Percentiles rank a stretch among this genome's conserved stretches.
Evolutionary conservation across 23 tunicate genomes (phyloP).

Genomic region (Ascidia mentula): DNA sequence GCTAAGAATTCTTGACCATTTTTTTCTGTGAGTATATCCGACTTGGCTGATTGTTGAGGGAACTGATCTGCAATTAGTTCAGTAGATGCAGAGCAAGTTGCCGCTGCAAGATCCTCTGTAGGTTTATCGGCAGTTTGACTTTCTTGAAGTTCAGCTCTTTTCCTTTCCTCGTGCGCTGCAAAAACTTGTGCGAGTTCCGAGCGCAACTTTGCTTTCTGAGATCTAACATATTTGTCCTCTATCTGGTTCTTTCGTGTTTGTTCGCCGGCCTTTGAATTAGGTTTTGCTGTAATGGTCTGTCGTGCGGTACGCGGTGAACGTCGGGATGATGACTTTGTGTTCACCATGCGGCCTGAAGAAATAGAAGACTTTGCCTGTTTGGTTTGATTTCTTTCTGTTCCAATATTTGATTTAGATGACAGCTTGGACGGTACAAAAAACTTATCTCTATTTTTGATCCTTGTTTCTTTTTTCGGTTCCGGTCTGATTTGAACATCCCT

Average conservation of each 20-base stretch:
- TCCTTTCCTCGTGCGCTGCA: neutral
- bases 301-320: slow-evolving; percentile 29
- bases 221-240: neutral
- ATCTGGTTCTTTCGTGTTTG: neutral
- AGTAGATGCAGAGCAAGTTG: neutral
- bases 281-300: neutral
- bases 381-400: neutral
- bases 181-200: neutral
- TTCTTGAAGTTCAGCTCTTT: too few relatives aligned
- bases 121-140: neutral
- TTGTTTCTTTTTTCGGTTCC: neutral
- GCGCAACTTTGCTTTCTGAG: neutral
- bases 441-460: neutral
- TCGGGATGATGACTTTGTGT: neutral
- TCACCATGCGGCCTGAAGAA: neutral
- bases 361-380: neutral
- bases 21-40: too few relatives aligned
- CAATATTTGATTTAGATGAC: neutral
- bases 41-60: neutral
- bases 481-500: neutral
- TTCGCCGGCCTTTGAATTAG: neutral
- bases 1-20: too few relatives aligned
- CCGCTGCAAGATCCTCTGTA: neutral
- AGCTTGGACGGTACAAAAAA: neutral
- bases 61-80: neutral